Percentiles rank a stretch among this genome's conserved stretches.
Conservation (phyloP, 2,113 vertebrate genomes). For the Ellobius talpinus region DNA sequence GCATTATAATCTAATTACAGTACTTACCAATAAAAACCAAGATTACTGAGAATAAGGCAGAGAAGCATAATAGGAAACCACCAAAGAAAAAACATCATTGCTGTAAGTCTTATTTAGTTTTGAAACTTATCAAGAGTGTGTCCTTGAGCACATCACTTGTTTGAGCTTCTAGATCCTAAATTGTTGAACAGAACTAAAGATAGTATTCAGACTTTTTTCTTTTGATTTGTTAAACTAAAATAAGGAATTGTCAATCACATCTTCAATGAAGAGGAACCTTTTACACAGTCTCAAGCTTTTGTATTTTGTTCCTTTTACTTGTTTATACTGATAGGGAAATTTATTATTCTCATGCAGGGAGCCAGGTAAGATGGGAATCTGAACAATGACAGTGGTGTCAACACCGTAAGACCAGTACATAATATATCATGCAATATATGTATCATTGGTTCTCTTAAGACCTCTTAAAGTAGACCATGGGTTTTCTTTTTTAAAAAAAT, state of each 20-base stretch:
- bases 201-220: neutral
- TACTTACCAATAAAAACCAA: neutral
- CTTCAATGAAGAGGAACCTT: neutral
- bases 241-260: neutral
- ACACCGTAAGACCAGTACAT: neutral
- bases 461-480: neutral
- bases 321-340: neutral
- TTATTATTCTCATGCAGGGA: neutral
- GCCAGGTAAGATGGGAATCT: neutral
- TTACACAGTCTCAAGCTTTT: neutral
- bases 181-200: neutral
- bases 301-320: neutral
- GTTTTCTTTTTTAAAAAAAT: neutral
- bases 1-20: neutral
- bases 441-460: neutral
- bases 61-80: neutral
- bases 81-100: neutral
- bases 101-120: neutral
- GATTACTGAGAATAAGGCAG: neutral
- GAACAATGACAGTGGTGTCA: neutral
- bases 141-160: neutral
- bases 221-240: slow-evolving; percentile 28
- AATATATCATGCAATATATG: neutral
- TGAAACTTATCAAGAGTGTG: neutral
- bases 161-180: neutral